A percentile compares a stretch with the other conserved stretches of the same genome.
These are phyloP conservation scores for Eugnorisma glareosa DNA, from an alignment of 2,888 invertebrate species.

Conservation along the genomic window DNA sequence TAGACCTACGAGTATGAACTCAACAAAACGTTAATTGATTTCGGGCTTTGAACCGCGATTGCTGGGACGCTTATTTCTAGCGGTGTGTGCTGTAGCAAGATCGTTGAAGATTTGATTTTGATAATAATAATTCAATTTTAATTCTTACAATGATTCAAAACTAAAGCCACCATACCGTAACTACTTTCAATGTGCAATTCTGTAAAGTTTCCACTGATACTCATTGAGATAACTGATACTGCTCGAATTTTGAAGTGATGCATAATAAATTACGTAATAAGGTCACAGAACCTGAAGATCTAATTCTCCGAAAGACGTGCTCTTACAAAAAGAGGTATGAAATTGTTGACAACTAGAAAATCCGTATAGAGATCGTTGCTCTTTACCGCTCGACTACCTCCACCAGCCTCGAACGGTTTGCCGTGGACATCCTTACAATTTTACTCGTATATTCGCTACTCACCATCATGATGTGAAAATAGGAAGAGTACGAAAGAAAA, in stretches of 20 bases:
- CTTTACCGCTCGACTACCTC: slow-evolving; percentile 58
- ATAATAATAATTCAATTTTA: too few relatives aligned
- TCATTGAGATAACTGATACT: too few relatives aligned
- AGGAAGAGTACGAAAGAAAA: not conserved
- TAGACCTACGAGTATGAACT: not conserved
- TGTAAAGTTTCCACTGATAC: too few relatives aligned
- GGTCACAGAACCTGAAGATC: not conserved
- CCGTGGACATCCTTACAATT: slow-evolving; percentile 36
- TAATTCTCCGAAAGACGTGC: slow-evolving; percentile 11
- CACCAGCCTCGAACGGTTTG: slow-evolving; percentile 27
- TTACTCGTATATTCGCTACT: slow-evolving; percentile 1
- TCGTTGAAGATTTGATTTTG: too few relatives aligned
- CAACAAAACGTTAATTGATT: not conserved
- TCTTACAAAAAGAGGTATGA: slow-evolving; percentile 27
- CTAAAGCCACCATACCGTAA: not conserved
- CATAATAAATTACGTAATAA: not conserved
- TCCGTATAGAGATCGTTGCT: slow-evolving; percentile 57
- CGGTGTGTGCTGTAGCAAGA: not conserved
- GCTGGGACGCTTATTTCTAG: not conserved
- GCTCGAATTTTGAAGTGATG: not conserved
- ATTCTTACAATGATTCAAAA: not conserved
- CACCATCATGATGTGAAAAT: not conserved
- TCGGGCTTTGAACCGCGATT: not conserved
- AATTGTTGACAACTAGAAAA: slow-evolving; percentile 47
- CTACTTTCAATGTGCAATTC: not conserved